These are phyloP conservation scores for Aricia artaxerxes DNA, from an alignment of 2,888 invertebrate species.

Conservation along the genomic window DNA sequence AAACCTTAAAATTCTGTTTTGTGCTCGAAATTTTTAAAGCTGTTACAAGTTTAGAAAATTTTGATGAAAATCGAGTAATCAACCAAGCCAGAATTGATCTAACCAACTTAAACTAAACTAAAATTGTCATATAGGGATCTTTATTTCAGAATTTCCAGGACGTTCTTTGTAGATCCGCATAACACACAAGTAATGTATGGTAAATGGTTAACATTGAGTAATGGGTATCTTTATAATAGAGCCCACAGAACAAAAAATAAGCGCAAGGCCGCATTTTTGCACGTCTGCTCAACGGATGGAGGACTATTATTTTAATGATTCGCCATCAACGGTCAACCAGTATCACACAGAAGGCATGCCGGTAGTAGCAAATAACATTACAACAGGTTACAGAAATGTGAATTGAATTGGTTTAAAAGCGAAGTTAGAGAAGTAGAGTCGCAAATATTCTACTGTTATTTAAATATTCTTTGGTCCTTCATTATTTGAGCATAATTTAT, in stretches of 20 bases:
- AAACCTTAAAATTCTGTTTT: too few species aligned
- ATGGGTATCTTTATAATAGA: neutral
- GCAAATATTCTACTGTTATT: too few species aligned
- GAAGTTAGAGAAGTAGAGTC: neutral
- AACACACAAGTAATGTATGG: neutral
- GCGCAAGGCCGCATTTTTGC: neutral
- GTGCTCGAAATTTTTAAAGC: too few species aligned
- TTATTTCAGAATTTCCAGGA: too few species aligned
- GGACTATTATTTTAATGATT: slow-evolving; percentile 1
- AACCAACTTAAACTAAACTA: too few species aligned
- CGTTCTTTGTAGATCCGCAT: neutral
- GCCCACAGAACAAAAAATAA: neutral
- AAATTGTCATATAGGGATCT: too few species aligned
- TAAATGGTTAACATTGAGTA: neutral
- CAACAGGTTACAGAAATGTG: neutral
- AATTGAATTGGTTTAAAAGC: neutral
- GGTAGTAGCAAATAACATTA: neutral
- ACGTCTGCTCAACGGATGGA: neutral
- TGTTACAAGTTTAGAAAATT: too few species aligned
- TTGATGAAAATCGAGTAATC: too few species aligned
- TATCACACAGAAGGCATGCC: neutral
- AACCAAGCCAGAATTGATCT: too few species aligned
- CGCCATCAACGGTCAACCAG: neutral
- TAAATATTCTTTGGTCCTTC: too few species aligned
- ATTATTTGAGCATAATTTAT: too few species aligned